A percentile compares a stretch with the other conserved stretches of the same genome.
Evolutionary conservation across 2,113 vertebrate species (phyloP).

Genomic region (Dinomys branickii): DNA sequence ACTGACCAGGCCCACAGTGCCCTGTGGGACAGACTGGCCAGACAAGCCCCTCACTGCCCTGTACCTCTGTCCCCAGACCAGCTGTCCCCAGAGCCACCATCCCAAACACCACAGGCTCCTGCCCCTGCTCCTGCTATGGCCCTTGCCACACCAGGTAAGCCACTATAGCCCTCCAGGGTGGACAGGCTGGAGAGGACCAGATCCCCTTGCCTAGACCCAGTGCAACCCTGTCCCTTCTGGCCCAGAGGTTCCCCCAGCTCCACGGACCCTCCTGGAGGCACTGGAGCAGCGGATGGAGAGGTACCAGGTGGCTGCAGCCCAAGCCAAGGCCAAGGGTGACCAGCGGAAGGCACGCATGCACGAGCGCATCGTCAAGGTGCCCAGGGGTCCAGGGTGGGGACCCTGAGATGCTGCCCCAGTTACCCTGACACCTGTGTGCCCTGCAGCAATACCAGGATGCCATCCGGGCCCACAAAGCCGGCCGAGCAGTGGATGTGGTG

Average conservation of each 20-base stretch:
- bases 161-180: background rate
- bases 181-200: fast-evolving
- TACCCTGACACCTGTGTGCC: background rate
- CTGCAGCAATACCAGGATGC: slow-evolving; percentile 95
- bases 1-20: background rate
- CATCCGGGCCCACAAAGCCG: slow-evolving; percentile 91
- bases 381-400: background rate
- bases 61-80: slow-evolving; percentile 74
- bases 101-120: slow-evolving; percentile 1
- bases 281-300: slow-evolving; percentile 94
- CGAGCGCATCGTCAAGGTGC: slow-evolving; percentile 93
- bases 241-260: slow-evolving; percentile 85
- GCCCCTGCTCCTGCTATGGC: slow-evolving; percentile 44
- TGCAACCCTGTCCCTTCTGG: fast-evolving
- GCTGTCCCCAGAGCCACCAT: slow-evolving; percentile 68
- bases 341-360: slow-evolving; percentile 96
- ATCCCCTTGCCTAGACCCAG: background rate
- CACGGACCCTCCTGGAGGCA: slow-evolving; percentile 88
- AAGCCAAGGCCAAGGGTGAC: slow-evolving; percentile 92
- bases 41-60: background rate
- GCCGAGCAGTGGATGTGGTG: slow-evolving; percentile 88
- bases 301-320: slow-evolving; percentile 89
- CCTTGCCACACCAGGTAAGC: slow-evolving; percentile 57
- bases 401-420: background rate
- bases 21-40: background rate